Evolutionary conservation across 2,113 vertebrate genomes (phyloP).

Genomic region (Leuciscus idus): DNA sequence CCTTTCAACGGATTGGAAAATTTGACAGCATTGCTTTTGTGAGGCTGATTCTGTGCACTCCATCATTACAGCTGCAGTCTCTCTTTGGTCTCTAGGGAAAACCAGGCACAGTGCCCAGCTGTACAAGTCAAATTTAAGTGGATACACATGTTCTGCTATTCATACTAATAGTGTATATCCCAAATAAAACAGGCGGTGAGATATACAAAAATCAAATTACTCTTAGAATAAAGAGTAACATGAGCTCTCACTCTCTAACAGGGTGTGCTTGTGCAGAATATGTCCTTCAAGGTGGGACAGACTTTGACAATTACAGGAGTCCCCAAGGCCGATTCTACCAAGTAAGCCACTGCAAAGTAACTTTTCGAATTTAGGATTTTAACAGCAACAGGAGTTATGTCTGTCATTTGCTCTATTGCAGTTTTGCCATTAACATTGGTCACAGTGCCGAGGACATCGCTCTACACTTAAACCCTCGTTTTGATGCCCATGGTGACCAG

Average conservation of each 20-base stretch:
- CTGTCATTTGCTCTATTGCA: conserved; percentile 41
- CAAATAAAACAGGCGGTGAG: not conserved
- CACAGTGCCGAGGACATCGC: conserved; percentile 64
- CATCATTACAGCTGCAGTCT: conserved; percentile 27
- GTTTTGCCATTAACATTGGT: conserved; percentile 75
- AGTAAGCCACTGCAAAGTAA: conserved; percentile 64
- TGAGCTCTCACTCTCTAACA: conserved; percentile 41
- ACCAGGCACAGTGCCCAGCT: conserved; percentile 27
- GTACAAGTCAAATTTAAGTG: conserved; percentile 51
- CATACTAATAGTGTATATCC: conserved; percentile 13
- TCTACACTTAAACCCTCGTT: conserved; percentile 76
- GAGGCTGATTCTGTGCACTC: conserved; percentile 5
- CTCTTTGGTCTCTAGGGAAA: conserved; percentile 17
- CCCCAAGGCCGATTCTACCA: conserved; percentile 60
- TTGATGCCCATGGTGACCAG: conserved; percentile 72
- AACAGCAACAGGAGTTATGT: not conserved
- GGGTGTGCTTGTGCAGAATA: conserved; percentile 71
- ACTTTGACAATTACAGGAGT: conserved; percentile 74
- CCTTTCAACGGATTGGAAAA: conserved; percentile 50
- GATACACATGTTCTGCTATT: conserved; percentile 67
- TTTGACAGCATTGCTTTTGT: conserved; percentile 46
- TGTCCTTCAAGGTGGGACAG: conserved; percentile 80
- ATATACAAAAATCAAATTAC: not conserved
- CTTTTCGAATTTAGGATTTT: not conserved
- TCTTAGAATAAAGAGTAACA: not conserved